Base-by-base conservation (phyloP, 2,888 invertebrate species). In the Cantharis rufa region DNA sequence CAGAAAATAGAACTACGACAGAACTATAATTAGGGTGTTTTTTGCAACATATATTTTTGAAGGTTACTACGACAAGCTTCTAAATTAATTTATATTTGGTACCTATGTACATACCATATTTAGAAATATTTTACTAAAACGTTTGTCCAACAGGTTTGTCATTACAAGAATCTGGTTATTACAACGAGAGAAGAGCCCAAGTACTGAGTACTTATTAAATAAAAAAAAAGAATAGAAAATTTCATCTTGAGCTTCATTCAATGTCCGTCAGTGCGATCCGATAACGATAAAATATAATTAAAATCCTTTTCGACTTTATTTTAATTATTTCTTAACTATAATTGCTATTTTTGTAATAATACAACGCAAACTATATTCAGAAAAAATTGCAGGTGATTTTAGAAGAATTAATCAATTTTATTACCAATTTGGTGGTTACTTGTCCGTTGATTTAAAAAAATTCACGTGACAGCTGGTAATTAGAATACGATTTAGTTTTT, bases 311-410 rank as follows among this genome's bases (percentile, higher is more conserved):
- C 2, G 48, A 48, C 48, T 48, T 48, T n/a, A 48, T 48, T 48
- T 48, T 48, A 48, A 48, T 48, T 48, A 48, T 48, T 32, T 48
- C 48, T 48, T 48, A 48, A n/a, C 48, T 48, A 48, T 48, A 48
- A 48, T 48, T 48, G 48, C 48, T 48, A 48, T 48, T 48, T 48
- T 48, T 13, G 48, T 48, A 48, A 48, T 48, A 48, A 48, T 48
- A 48, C 13, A n/a, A 48, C 13, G 11, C 11, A 13, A 32, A 32
- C 11, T 13, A n/a, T 48, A n/a, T 48, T n/a, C 5, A 11, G n/a
- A 82, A 81, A 69, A 82, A 81, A 81, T 80, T 81, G 82, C 82
- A 82, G 81, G 82, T 82, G 82, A 76, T 70, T 78, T 76, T 70
- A 48, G 48, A 48, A 78, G 77, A 80, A 80, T 82, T 81, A 82